Evolutionary conservation across 2,113 vertebrate genomes (phyloP), one percentile per base, ranked within the genome.

Genomic region (Pomatostomus ruficeps): DNA sequence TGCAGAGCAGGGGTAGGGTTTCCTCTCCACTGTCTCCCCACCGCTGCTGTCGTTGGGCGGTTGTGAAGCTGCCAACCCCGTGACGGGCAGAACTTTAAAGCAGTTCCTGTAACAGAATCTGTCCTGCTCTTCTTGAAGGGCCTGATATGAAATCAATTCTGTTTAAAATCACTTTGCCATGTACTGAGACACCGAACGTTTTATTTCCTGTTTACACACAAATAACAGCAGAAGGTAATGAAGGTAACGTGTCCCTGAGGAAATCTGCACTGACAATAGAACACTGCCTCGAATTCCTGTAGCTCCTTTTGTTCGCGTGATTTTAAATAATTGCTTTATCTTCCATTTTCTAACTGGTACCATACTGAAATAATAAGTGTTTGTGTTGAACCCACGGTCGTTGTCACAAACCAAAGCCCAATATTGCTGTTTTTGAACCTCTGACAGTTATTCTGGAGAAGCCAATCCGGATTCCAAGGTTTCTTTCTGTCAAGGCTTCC

Each of bases 401-500:
- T 0, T 86, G 67, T 63, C 63, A 35, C 51, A 40, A 84, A 74
- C 9, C 35, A 38, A 57, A 88, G 12, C 12, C 11, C 66, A 85
- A 42, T 76, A 31, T 49, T 86, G 42, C 81, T 95, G 85, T 93
- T 92, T 96, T 94, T 93, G 43, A 90, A 86, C 88, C 82, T 85
- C 9, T 93, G 70, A 95, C 97, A 99, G 99, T 99, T 97, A 99
- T 99, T 98, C 99, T 99, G 63, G 99, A 99, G 98, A 99, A 99
- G 98, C 99, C 99, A 58, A 99, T 99, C 97, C 98, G 99, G 96
- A 99, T 99, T 91, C 99, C 99, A 88, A 98, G 99, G 85, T 99
- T 99, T 97, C 98, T 99, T 93, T 99, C 99, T 11, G 99, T 99
- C 97, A 99, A 99, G 98, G 99, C 99, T 93, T 99, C 99, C 95